These are phyloP conservation scores for Caenorhabditis virilis DNA, from an alignment of 2,888 invertebrate species.

Conservation along the genomic window DNA sequence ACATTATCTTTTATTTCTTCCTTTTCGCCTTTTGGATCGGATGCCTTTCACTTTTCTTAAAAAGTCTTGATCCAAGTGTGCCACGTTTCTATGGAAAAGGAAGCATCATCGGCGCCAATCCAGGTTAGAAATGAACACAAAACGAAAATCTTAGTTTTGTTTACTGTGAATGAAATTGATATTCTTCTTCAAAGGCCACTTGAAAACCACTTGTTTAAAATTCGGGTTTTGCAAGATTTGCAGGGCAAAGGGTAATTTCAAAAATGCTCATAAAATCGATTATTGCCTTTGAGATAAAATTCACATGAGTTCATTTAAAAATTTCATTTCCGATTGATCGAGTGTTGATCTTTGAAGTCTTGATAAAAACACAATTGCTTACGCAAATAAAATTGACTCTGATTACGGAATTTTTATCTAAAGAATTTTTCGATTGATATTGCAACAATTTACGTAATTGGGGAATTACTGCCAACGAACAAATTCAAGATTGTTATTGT, in stretches of 20 bases:
- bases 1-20: slow-evolving; percentile 89
- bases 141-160: slow-evolving; percentile 11
- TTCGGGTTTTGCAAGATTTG: too few relatives aligned
- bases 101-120: slow-evolving; percentile 89
- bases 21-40: slow-evolving; percentile 92
- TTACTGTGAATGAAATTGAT: slow-evolving; percentile 1
- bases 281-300: too few relatives aligned
- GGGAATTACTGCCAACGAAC: neutral
- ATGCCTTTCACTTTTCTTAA: slow-evolving; percentile 90
- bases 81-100: slow-evolving; percentile 88
- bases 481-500: too few relatives aligned
- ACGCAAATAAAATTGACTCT: neutral
- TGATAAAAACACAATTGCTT: neutral
- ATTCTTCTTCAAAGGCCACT: neutral
- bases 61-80: slow-evolving; percentile 82
- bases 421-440: neutral
- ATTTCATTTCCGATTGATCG: too few relatives aligned
- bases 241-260: too few relatives aligned
- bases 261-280: too few relatives aligned
- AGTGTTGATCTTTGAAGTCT: too few relatives aligned
- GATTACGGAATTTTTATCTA: neutral
- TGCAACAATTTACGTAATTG: slow-evolving; percentile 3
- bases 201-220: neutral
- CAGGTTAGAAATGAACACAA: slow-evolving; percentile 75
- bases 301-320: too few relatives aligned